Percentiles rank a stretch among this genome's conserved stretches.
phyloP scores from a whole-genome alignment of 2,797 vertebrate species.

The Echiichthys vipera region DNA sequence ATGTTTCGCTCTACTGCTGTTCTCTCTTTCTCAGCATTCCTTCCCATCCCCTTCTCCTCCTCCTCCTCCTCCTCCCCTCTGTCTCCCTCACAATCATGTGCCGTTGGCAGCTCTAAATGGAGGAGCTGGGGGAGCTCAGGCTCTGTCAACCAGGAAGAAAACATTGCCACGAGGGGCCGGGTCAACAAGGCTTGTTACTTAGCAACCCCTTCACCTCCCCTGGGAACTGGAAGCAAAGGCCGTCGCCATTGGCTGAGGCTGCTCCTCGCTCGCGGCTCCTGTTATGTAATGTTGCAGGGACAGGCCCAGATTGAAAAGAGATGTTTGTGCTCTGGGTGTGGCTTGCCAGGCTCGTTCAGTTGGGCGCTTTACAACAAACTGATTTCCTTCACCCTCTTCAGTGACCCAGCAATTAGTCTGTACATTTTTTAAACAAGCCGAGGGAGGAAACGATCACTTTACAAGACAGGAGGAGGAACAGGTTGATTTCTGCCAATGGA shows the following conservation, averaged over 20 bases:
- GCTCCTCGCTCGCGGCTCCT: slow-evolving; percentile 37
- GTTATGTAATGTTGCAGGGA: slow-evolving; percentile 71
- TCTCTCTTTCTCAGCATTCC: slow-evolving; percentile 38
- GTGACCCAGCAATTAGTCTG: slow-evolving; percentile 45
- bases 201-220: slow-evolving; percentile 71
- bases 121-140: slow-evolving; percentile 52
- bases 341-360: slow-evolving; percentile 23
- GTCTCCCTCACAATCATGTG: slow-evolving; percentile 56
- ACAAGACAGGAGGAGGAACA: neutral
- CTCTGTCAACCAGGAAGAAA: slow-evolving; percentile 71
- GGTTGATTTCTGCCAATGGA: slow-evolving; percentile 31
- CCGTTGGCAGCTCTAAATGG: slow-evolving; percentile 67
- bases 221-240: slow-evolving; percentile 59
- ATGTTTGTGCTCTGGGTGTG: slow-evolving; percentile 31
- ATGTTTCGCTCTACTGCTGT: neutral
- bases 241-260: slow-evolving; percentile 54
- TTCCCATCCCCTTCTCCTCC: slow-evolving; percentile 6
- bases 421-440: slow-evolving; percentile 1
- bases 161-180: slow-evolving; percentile 73
- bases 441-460: slow-evolving; percentile 37
- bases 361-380: neutral
- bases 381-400: slow-evolving; percentile 9
- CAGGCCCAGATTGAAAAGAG: slow-evolving; percentile 36
- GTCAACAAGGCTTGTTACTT: slow-evolving; percentile 82
- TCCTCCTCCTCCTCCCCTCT: neutral